These are phyloP conservation scores for Oceanodroma tethys DNA, from an alignment of 2,113 vertebrate genomes.

Conservation along the genomic window DNA sequence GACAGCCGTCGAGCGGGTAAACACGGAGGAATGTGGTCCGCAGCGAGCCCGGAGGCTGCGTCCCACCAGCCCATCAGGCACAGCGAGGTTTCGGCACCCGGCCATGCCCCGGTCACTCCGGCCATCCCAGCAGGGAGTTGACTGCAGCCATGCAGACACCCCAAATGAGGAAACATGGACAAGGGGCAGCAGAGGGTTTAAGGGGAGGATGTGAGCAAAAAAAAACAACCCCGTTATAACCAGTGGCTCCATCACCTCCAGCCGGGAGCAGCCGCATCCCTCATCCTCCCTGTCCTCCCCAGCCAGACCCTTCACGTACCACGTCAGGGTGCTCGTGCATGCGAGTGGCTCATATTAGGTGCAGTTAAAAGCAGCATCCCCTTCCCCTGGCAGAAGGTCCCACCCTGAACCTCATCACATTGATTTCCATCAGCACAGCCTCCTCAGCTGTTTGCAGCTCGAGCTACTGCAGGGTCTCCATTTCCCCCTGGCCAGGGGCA, in stretches of 20 bases:
- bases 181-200: neutral
- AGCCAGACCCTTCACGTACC: neutral
- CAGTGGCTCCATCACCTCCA: neutral
- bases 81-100: accelerated
- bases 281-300: neutral
- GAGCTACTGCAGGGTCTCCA: neutral
- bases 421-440: neutral
- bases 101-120: neutral
- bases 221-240: accelerated
- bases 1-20: neutral
- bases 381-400: neutral
- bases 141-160: neutral
- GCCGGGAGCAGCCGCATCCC: neutral
- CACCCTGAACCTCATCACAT: neutral
- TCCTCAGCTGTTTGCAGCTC: neutral
- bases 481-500: neutral
- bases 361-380: accelerated
- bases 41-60: accelerated
- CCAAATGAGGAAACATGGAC: neutral
- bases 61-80: neutral
- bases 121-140: neutral
- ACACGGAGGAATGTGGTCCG: neutral
- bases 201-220: neutral
- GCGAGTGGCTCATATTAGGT: accelerated
- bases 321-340: accelerated